Base-by-base conservation (phyloP, 1,140 invertebrate species). In the Drosophila sucinea region DNA sequence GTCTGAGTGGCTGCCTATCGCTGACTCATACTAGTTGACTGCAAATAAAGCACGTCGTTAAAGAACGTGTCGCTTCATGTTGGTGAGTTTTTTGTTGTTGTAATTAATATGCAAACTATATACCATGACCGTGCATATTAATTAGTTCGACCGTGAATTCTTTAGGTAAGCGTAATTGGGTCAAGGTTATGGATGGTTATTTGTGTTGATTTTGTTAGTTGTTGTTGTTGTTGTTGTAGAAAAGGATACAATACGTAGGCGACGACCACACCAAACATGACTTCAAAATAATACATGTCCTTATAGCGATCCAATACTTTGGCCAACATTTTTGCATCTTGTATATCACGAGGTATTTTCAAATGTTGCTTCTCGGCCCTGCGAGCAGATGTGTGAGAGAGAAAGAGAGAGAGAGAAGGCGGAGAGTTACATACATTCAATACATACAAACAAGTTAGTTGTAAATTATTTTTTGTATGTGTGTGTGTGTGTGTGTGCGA, bases 221-320 rank as follows among this genome's bases (percentile, higher is more conserved):
- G 61, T 40, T 33, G 54, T 10, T 35, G 33, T 40, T 23, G 64
- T 65, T 61, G n/a, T 33, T 55, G 71, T 61, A 69, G 41, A 92
- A 96, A 98, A 98, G 97, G 97, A 98, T 98, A 99, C 98, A 99
- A 99, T 93, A 99, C 97, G 92, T 99, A 99, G n/a, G 96, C 96
- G 64, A 97, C 93, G 89, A 98, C 97, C 70, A 99, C 95, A 81
- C 96, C 98, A 57, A 94, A 93, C 79, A 99, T 93, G 60, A 99
- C 98, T 95, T 98, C 95, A 85, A 95, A 95, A 92, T 97, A 99
- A 93, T 99, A 98, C 86, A 96, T 95, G 66, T 98, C 97, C 93
- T 98, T 99, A 92, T 99, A 99, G 80, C 95, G 93, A 92, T 96
- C 96, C 76, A 99, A 93, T 40, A 99, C 95, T 92, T 95, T 94